phyloP scores from a whole-genome alignment of 2,888 invertebrate species.

The Eumerus sabulonum region DNA sequence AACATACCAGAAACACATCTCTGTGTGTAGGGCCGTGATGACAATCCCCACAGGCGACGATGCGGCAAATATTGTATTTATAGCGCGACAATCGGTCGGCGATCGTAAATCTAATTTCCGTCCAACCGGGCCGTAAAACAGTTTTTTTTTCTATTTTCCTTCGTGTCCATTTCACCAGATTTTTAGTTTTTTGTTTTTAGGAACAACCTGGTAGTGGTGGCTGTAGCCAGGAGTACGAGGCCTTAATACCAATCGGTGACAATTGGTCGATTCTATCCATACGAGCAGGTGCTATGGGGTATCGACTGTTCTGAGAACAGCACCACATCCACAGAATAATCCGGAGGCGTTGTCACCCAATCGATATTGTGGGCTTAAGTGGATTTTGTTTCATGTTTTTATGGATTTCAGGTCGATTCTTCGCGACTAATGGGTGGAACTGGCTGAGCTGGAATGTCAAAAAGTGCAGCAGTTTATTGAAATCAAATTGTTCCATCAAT shows the following conservation, averaged over 20 bases:
- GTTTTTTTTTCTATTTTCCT: conserved; percentile 21
- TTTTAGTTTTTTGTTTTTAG: conserved; percentile 1
- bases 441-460: background rate
- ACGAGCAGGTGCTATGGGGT: too few relatives aligned
- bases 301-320: too few relatives aligned
- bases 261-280: too few relatives aligned
- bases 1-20: background rate
- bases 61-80: conserved; percentile 50
- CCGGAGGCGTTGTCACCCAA: conserved; percentile 3
- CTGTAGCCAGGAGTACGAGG: background rate
- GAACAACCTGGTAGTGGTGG: background rate
- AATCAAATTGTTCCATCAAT: background rate
- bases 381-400: conserved; percentile 39
- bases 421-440: conserved; percentile 12
- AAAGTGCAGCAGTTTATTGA: background rate
- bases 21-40: background rate
- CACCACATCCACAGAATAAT: background rate
- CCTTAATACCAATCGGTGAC: too few relatives aligned
- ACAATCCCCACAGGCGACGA: conserved; percentile 38
- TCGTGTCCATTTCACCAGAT: too few relatives aligned
- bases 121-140: conserved; percentile 17
- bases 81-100: conserved; percentile 51
- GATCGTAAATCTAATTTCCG: conserved; percentile 58
- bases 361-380: background rate
- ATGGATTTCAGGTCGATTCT: conserved; percentile 7